Conservation (phyloP, 2,113 vertebrate species). For the Lepisosteus oculatus region DNA sequence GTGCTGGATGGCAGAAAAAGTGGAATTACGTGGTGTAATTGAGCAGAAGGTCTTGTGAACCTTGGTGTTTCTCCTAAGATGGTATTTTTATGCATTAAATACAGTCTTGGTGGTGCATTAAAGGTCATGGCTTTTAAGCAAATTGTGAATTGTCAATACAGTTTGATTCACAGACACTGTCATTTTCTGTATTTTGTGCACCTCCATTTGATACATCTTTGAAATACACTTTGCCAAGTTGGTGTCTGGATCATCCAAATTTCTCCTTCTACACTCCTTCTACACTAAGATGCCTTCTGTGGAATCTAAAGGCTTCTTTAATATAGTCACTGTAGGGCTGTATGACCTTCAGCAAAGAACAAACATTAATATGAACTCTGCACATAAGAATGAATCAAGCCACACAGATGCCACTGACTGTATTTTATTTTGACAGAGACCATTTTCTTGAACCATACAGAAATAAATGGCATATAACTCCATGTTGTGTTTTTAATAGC, state of each 20-base stretch:
- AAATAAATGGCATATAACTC: too few relatives aligned
- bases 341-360: not conserved
- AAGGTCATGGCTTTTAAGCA: slow-evolving; percentile 1
- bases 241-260: too few relatives aligned
- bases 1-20: not conserved
- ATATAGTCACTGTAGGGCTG: not conserved
- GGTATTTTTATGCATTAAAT: not conserved
- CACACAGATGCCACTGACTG: not conserved
- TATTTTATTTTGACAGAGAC: not conserved
- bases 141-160: not conserved
- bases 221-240: too few relatives aligned
- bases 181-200: too few relatives aligned
- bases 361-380: not conserved
- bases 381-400: not conserved
- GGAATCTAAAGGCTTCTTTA: not conserved
- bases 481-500: too few relatives aligned
- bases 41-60: not conserved
- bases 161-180: not conserved
- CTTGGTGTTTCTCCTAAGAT: not conserved
- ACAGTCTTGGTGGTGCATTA: not conserved
- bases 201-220: too few relatives aligned
- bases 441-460: not conserved
- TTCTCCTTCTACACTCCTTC: too few relatives aligned
- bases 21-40: not conserved
- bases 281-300: too few relatives aligned